Evolutionary conservation across 2,888 invertebrate genomes (phyloP).

Genomic region (Leistus spinibarbis): DNA sequence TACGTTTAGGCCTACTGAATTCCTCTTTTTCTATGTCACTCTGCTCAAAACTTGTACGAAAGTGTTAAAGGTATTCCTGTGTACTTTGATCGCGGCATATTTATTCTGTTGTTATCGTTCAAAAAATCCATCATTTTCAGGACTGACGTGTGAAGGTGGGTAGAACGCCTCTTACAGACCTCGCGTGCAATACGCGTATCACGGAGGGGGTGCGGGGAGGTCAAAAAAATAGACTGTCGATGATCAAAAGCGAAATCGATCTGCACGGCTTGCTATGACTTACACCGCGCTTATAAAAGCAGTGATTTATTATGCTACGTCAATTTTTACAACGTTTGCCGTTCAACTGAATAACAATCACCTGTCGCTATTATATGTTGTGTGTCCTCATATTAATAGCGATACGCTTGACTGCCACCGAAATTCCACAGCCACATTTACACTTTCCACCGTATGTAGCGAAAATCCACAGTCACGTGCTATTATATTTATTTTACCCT

Average conservation of each 20-base stretch:
- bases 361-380: neutral
- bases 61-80: neutral
- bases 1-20: too few species aligned
- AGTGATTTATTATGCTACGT: slow-evolving; percentile 17
- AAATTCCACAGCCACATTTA: too few species aligned
- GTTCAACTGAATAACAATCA: neutral
- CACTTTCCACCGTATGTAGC: too few species aligned
- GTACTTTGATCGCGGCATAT: neutral
- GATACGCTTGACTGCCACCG: neutral
- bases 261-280: neutral
- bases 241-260: neutral
- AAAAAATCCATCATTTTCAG: neutral
- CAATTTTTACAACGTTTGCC: neutral
- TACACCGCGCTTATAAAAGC: slow-evolving; percentile 26
- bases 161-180: neutral
- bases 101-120: neutral
- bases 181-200: neutral
- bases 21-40: too few species aligned
- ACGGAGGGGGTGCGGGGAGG: too few species aligned
- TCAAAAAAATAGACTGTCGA: neutral
- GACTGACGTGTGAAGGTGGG: neutral
- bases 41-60: too few species aligned
- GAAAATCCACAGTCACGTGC: too few species aligned
- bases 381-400: neutral
- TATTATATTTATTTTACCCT: too few species aligned